Base-by-base conservation (phyloP, 1,140 invertebrate species). In the Anthonomus grandis region DNA sequence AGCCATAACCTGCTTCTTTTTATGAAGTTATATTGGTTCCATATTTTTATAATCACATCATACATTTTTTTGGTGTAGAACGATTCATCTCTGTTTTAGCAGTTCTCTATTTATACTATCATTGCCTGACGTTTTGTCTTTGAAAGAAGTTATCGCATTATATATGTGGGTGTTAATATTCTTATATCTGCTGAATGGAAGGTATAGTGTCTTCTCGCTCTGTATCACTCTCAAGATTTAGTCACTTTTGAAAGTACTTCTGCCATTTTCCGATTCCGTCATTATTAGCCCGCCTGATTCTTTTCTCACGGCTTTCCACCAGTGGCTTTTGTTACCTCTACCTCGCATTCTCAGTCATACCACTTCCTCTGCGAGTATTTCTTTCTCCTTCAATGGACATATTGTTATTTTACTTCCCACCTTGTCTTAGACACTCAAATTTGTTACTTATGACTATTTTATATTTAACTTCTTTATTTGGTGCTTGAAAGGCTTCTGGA, bases 81-180 rank as follows among this genome's bases (percentile, higher is more conserved):
- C 27, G 27, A 31, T n/a, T n/a, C n/a, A n/a, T n/a, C n/a, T n/a
- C n/a, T n/a, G n/a, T n/a, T n/a, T n/a, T n/a, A n/a, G n/a, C n/a
- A n/a, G n/a, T n/a, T n/a, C n/a, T n/a, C n/a, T n/a, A n/a, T n/a
- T n/a, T n/a, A n/a, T n/a, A n/a, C n/a, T 31, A 31, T 31, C 27
- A 31, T 8, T 6, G 27, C 27, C 27, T 31, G n/a, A 8, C n/a
- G n/a, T 31, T 31, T 31, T 31, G n/a, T 31, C 6, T 8, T 8
- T 31, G n/a, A 31, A 31, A 31, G n/a, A 31, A 31, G 69, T 34
- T 13, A 51, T 60, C 34, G 41, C 44, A 39, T 34, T 41, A 10
- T 9, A 21, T 15, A 34, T 42, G 27, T 36, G n/a, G 6, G 6
- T 8, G 6, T 31, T 31, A 6, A 31, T 31, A 31, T 31, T 8